Conservation (phyloP, 2,888 invertebrate species). For the Diaphora mendica region DNA sequence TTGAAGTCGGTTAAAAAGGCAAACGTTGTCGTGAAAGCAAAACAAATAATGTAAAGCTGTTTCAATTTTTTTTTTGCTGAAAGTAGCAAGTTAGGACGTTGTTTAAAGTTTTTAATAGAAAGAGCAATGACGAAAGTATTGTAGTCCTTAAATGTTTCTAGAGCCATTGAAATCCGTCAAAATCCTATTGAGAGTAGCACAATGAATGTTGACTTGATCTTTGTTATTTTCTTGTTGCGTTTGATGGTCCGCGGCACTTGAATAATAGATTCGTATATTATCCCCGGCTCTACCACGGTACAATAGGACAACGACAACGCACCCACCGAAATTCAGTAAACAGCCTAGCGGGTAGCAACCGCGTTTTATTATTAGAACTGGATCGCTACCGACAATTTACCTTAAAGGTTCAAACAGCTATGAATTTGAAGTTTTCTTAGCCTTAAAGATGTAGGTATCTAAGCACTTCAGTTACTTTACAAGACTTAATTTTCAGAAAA, state of each 20-base stretch:
- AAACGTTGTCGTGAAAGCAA: constrained; percentile 29
- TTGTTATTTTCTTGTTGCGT: constrained; percentile 80
- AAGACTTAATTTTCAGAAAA: constrained; percentile 35
- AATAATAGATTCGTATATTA: constrained; percentile 85
- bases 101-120: constrained; percentile 47
- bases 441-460: constrained; percentile 16
- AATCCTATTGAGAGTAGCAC: constrained; percentile 79
- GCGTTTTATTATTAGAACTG: constrained; percentile 70
- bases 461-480: constrained; percentile 5
- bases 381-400: constrained; percentile 62
- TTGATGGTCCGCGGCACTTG: constrained; percentile 78
- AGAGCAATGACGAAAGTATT: constrained; percentile 47
- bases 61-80: constrained; percentile 21
- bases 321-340: constrained; percentile 77
- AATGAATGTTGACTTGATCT: constrained; percentile 81
- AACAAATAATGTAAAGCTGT: constrained; percentile 20
- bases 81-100: constrained; percentile 29
- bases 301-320: constrained; percentile 79
- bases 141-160: constrained; percentile 60
- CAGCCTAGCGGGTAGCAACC: constrained; percentile 68
- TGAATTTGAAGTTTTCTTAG: constrained; percentile 41
- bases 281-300: constrained; percentile 70
- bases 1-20: too few relatives aligned
- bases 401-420: constrained; percentile 56
- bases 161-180: constrained; percentile 71